phyloP scores from a whole-genome alignment of 2,888 invertebrate species.

The Agrochola lota region DNA sequence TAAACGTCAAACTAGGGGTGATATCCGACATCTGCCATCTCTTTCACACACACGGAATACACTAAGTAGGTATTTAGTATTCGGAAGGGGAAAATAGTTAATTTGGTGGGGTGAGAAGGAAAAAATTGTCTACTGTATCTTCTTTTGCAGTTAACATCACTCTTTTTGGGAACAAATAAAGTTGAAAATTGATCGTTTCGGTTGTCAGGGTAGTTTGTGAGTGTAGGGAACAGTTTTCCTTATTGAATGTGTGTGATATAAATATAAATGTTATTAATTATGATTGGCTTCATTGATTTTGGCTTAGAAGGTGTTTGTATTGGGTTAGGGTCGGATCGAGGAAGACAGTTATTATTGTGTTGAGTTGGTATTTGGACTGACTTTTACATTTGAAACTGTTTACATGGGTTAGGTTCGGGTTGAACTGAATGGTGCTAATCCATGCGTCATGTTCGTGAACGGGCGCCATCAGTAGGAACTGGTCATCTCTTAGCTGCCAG shows the following conservation, averaged over 20 bases:
- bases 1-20: conserved; percentile 82
- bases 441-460: no score
- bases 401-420: no score
- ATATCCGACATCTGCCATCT: conserved; percentile 72
- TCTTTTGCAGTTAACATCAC: conserved; percentile 29
- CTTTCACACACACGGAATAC: conserved; percentile 78
- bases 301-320: conserved; percentile 55
- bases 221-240: conserved; percentile 72
- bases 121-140: conserved; percentile 77
- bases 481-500: no score
- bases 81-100: conserved; percentile 88
- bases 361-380: not conserved
- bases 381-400: not conserved
- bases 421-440: no score
- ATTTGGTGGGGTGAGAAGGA: conserved; percentile 87
- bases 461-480: no score
- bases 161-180: conserved; percentile 51
- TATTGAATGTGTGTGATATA: conserved; percentile 79
- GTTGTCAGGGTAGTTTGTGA: conserved; percentile 27
- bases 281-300: conserved; percentile 76
- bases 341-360: conserved; percentile 7
- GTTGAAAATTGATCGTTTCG: conserved; percentile 56
- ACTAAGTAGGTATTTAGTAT: conserved; percentile 90
- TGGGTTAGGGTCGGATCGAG: conserved; percentile 25
- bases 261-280: conserved; percentile 80